A percentile compares a stretch with the other conserved stretches of the same genome.
phyloP scores from a whole-genome alignment of 2,888 invertebrate genomes.

The Agonopterix alstromeriana region DNA sequence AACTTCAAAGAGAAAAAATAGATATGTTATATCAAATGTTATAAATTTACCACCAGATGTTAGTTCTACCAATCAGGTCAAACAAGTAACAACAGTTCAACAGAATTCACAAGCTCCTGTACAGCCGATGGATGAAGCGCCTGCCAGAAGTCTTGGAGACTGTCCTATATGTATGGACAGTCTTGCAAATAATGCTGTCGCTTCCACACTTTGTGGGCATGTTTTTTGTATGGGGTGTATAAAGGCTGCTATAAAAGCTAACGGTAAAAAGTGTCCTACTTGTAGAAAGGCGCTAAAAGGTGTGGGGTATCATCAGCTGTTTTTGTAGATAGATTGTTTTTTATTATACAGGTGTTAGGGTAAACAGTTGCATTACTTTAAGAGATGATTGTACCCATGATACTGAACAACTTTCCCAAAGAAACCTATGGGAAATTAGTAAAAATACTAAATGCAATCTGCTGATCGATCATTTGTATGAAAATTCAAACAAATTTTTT shows the following conservation, averaged over 20 bases:
- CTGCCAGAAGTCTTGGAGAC: conserved; percentile 20
- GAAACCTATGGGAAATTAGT: too few relatives aligned
- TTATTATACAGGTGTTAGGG: too few relatives aligned
- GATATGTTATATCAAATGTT: too few relatives aligned
- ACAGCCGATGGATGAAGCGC: neutral
- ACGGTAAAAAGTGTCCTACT: conserved; percentile 40
- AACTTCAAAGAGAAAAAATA: too few relatives aligned
- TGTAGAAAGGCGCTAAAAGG: conserved; percentile 37
- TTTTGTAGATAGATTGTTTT: conserved; percentile 20
- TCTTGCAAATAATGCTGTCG: conserved; percentile 25
- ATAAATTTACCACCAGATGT: too few relatives aligned
- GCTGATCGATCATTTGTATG: too few relatives aligned
- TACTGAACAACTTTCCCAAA: too few relatives aligned
- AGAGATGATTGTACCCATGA: too few relatives aligned
- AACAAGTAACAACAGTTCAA: neutral
- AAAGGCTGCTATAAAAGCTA: conserved; percentile 22
- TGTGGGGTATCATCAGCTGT: conserved; percentile 37
- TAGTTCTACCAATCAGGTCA: neutral
- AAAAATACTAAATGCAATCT: too few relatives aligned
- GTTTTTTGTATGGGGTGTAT: conserved; percentile 45
- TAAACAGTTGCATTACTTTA: too few relatives aligned
- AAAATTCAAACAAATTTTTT: too few relatives aligned
- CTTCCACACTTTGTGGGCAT: conserved; percentile 49
- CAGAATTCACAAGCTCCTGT: conserved; percentile 2
- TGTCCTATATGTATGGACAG: conserved; percentile 50